Base-by-base conservation (phyloP, 2,797 vertebrate genomes). In the Aphelocoma californica region DNA sequence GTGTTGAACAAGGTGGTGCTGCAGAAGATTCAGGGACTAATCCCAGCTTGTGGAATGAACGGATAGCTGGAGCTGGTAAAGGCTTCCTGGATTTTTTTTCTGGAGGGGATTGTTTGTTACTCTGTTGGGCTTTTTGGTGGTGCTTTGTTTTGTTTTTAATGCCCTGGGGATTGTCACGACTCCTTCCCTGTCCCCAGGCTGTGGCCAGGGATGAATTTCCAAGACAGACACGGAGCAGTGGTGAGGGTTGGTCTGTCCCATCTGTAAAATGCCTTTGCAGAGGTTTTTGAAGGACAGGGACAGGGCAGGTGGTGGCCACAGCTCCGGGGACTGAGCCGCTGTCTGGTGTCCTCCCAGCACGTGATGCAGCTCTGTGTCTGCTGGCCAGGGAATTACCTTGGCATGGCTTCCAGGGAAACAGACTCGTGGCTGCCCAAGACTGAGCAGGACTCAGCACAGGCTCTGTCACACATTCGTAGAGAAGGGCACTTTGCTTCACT, bases 301-400 rank as follows among this genome's bases (percentile, higher is more conserved):
- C 3, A 2, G 56, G 8, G 26, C n/a, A 0, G n/a, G 23, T 11
- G 60, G 53, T 61, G 36, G 53, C 66, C 69, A 14, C 24, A 2
- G 18, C 60, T 28, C 44, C 8, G 32, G 48, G 54, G 61, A 18
- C 58, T 3, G 1, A 15, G 60, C 4, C 42, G 1, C 13, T 6
- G 34, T 6, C 5, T 2, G 11, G 29, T 2, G 10, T 62, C 60
- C 56, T 44, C 16, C 48, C 60, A 56, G 62, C 28, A 3, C 2
- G 6, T 65, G 92, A 29, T 0, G 0, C 10, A 9, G 18, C 32
- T 13, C 3, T 0, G 5, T 25, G 53, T 56, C 44, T 60, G 54
- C 75, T 28, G 26, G 40, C 70, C 72, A 31, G 80, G 83, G 56
- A 60, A 65, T 80, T 4, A 48, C 80, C 86, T 60, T 80, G 89